Percentiles rank a stretch among this genome's conserved stretches.
phyloP scores from a whole-genome alignment of 2,797 vertebrate species.

The Mormyrus hasselquistii region DNA sequence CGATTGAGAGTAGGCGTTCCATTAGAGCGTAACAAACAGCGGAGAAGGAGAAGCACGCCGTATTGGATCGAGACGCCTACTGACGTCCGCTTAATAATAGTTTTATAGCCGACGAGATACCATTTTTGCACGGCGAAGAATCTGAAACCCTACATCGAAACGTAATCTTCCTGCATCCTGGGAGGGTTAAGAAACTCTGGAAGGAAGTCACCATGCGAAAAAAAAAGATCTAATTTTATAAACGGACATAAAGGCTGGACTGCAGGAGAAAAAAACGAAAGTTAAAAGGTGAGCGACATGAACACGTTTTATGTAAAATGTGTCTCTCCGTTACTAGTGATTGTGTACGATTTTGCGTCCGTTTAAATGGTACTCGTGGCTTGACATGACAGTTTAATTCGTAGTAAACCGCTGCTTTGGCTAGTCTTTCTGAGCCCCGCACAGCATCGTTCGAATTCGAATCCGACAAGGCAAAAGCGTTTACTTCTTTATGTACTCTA shows the following conservation, averaged over 20 bases:
- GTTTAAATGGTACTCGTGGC: background rate
- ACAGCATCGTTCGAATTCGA: background rate
- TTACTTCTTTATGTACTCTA: background rate
- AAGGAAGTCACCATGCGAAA: slow-evolving; percentile 31
- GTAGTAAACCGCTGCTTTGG: slow-evolving; percentile 14
- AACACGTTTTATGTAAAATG: background rate
- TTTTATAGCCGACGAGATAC: background rate
- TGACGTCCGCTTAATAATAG: slow-evolving; percentile 10
- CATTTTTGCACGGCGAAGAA: background rate
- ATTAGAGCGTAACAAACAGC: slow-evolving; percentile 43
- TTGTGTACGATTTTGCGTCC: background rate
- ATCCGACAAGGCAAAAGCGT: background rate
- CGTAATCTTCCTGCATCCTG: slow-evolving; percentile 11
- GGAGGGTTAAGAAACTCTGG: slow-evolving; percentile 27
- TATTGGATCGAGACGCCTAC: background rate
- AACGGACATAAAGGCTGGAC: slow-evolving; percentile 29
- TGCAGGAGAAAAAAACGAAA: slow-evolving; percentile 23
- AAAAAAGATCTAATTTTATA: slow-evolving; percentile 23
- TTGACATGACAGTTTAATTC: slow-evolving; percentile 2
- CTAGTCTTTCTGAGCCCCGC: background rate
- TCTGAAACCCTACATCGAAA: background rate
- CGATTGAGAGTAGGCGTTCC: slow-evolving; percentile 64
- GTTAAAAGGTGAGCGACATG: slow-evolving; percentile 25
- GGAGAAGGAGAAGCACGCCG: slow-evolving; percentile 38
- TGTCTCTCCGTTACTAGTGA: background rate